phyloP scores from a whole-genome alignment of 1,140 invertebrate genomes.

The Ips typographus region DNA sequence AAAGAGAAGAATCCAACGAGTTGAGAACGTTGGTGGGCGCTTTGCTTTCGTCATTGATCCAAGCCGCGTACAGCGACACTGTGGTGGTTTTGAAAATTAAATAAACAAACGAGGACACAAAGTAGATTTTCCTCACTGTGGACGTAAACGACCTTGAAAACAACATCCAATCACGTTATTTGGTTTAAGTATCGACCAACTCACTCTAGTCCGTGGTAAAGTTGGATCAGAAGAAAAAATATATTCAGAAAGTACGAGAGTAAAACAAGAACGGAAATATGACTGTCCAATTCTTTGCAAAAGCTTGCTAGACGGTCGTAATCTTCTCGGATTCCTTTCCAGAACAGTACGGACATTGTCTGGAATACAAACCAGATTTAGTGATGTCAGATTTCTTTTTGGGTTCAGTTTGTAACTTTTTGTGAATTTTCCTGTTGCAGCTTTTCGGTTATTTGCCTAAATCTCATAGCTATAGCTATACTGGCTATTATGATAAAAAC shows the following conservation, averaged over 20 bases:
- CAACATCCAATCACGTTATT: neutral
- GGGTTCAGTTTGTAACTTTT: neutral
- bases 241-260: constrained; percentile 70
- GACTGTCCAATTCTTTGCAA: constrained; percentile 59
- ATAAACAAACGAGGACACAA: constrained; percentile 63
- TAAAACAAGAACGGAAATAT: constrained; percentile 61
- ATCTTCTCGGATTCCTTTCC: constrained; percentile 59
- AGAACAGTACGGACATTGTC: constrained; percentile 44
- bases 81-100: constrained; percentile 58
- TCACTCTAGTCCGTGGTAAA: constrained; percentile 71
- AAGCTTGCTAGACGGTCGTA: constrained; percentile 61
- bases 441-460: constrained; percentile 37
- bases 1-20: constrained; percentile 59
- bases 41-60: constrained; percentile 64
- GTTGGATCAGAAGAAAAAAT: constrained; percentile 72
- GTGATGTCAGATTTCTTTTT: too few species aligned
- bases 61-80: constrained; percentile 61
- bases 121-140: constrained; percentile 53
- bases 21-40: constrained; percentile 58
- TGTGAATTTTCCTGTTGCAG: constrained; percentile 13
- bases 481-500: constrained; percentile 42
- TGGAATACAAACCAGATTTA: neutral
- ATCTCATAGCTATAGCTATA: constrained; percentile 37
- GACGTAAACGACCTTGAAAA: constrained; percentile 26
- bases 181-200: constrained; percentile 16